Conservation (phyloP, 2,797 vertebrate species). For the Perodicticus potto region DNA sequence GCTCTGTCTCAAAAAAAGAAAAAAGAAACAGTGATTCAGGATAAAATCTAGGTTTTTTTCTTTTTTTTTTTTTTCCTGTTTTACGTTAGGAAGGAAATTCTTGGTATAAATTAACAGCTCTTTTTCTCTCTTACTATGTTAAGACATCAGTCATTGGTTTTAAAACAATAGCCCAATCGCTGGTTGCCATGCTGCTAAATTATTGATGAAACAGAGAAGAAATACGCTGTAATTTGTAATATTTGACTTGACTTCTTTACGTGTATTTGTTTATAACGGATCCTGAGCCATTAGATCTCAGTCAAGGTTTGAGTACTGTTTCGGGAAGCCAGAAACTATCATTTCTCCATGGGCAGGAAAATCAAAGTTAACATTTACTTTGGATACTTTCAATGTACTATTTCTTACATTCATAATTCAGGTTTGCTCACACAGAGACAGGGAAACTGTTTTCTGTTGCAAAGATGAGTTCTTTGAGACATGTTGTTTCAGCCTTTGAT, state of each 20-base stretch:
- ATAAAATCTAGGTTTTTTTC: constrained; percentile 35
- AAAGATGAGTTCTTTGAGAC: constrained; percentile 16
- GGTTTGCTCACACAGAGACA: neutral
- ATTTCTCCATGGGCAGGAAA: constrained; percentile 16
- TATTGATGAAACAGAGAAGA: constrained; percentile 46
- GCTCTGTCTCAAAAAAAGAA: too few relatives aligned
- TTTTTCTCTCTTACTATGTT: neutral
- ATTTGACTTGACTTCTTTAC: constrained; percentile 11
- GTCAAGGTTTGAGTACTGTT: constrained; percentile 29
- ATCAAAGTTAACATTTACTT: neutral
- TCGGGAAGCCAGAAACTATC: constrained; percentile 28
- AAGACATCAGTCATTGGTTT: constrained; percentile 39
- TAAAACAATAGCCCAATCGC: constrained; percentile 31
- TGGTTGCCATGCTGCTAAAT: constrained; percentile 61
- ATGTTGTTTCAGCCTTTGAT: neutral
- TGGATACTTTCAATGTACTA: neutral
- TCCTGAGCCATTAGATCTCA: neutral
- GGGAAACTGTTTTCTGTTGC: neutral
- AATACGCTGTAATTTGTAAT: constrained; percentile 55
- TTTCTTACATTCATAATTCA: constrained; percentile 31
- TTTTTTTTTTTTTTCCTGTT: constrained; percentile 57
- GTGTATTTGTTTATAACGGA: constrained; percentile 49
- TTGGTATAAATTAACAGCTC: constrained; percentile 21
- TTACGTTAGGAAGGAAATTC: constrained; percentile 58
- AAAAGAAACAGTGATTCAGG: neutral